Base-by-base conservation (phyloP, 2,113 vertebrate genomes). In the Ardeotis arabs region DNA sequence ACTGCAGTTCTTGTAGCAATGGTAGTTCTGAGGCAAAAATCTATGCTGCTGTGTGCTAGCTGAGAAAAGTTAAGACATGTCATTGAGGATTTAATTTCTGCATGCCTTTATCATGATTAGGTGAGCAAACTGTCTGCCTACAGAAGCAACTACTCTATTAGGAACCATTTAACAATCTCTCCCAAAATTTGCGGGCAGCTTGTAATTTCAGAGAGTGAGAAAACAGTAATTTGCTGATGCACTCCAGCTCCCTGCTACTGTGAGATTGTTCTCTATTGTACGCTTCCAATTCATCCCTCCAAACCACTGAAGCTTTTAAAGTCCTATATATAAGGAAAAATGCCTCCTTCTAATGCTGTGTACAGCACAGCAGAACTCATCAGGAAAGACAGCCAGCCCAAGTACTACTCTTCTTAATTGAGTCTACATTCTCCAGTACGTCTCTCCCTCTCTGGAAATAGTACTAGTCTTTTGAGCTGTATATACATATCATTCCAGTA, bases 231-330 rank as follows among this genome's bases (percentile, higher is more conserved):
- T 72, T 81, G 64, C 55, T 50, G 52, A 70, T 67, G 44, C 14
- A 3, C 83, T 84, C 59, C 49, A 72, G 23, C 35, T 73, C 60
- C 64, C 44, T 72, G 60, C 37, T 47, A 17, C 39, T 29, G 83
- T 79, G 62, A 83, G 56, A 90, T 56, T 70, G 14, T 68, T 90
- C 85, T 59, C 68, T 69, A 3, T 31, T 78, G 79, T 58, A 86
- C 16, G 3, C 86, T 93, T 84, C 66, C 64, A 81, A 67, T 7
- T 68, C 75, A 93, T 93, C 73, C 83, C 85, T 89, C 44, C 90
- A 90, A 75, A 87, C 60, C 83, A 87, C 76, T 84, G 78, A 81
- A 89, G 64, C 44, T 89, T 92, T 96, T 88, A 9, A 86, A 92
- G 56, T 75, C 69, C 66, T 29, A 12, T 45, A 10, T 52, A 11